Conservation (phyloP, 2,888 invertebrate species). For the Megaustenia siamemsis region DNA sequence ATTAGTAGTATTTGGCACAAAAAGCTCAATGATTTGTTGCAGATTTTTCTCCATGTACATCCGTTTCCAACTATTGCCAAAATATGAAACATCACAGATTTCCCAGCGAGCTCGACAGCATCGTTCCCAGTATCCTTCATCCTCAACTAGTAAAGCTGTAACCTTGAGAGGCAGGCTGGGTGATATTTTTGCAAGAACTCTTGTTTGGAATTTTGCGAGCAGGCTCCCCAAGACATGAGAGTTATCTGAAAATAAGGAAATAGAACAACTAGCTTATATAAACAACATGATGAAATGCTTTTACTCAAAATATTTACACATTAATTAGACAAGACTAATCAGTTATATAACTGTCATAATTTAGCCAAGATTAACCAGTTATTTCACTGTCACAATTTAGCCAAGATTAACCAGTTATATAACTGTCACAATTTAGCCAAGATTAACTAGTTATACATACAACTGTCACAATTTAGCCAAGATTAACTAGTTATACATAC, state of each 20-base stretch:
- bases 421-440: no score
- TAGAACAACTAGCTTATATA: background rate
- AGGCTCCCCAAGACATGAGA: constrained; percentile 76
- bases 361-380: no score
- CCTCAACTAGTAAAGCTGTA: constrained; percentile 79
- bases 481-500: no score
- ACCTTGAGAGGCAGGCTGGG: constrained; percentile 77
- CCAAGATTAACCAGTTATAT: no score
- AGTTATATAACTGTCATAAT: no score
- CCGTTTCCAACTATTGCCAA: constrained; percentile 78
- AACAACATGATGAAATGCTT: no score
- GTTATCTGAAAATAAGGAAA: constrained; percentile 72
- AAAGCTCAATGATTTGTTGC: constrained; percentile 79
- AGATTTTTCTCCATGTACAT: constrained; percentile 80
- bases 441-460: no score
- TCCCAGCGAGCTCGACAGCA: constrained; percentile 79
- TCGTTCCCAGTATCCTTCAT: constrained; percentile 80
- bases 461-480: no score
- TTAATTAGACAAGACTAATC: no score
- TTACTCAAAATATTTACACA: no score
- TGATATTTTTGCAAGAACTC: constrained; percentile 77
- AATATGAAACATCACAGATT: constrained; percentile 78
- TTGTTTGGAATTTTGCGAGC: constrained; percentile 75
- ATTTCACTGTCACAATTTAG: no score
- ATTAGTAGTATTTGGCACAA: constrained; percentile 79